Base-by-base conservation (phyloP, 2,888 invertebrate species). In the Rotaria sp. region DNA sequence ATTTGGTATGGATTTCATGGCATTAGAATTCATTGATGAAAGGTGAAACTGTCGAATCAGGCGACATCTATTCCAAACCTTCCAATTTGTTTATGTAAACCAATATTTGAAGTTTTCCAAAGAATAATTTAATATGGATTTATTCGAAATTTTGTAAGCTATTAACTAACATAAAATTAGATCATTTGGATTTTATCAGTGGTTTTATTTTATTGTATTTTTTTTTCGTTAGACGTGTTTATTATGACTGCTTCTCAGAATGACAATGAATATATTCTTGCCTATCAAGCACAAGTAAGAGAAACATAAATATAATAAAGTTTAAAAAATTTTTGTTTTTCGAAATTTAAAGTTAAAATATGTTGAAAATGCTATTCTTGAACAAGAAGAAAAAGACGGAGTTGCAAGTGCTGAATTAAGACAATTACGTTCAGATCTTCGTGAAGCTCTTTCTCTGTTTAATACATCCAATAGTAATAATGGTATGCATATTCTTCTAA, bases 401-500 rank as follows among this genome's bases (percentile, higher is more conserved):
- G 5, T 67, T 30, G 67, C 80, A n/a, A 80, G 80, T 45, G 45
- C 41, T 0, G 80, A 80, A n/a, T 80, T 80, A 45, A 26, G 26
- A 45, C 80, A 80, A 45, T 45, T 80, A 80, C 41, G 80, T 45
- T 24, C 41, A 26, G 80, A 80, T 80, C 80, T 80, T 13, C 41
- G 80, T 2, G 80, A 80, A 80, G 80, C 41, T 26, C 26, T 80
- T 45, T 41, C 41, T 41, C 26, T 80, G 0, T 80, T 45, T 26
- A 80, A 80, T 21, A 5, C 21, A 21, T 5, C 35, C 3, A 67
- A 38, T 67, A 35, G 21, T 38, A 67, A 35, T 59, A 59, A 30
- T 59, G 57, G 57, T 59, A 59, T 21, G 26, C 21, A 26, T 30
- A 21, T 30, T 59, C 30, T 13, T 15, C 0, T 59, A 13, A 59